Base-by-base conservation (phyloP, 2,888 invertebrate genomes). In the Stenurella melanura region DNA sequence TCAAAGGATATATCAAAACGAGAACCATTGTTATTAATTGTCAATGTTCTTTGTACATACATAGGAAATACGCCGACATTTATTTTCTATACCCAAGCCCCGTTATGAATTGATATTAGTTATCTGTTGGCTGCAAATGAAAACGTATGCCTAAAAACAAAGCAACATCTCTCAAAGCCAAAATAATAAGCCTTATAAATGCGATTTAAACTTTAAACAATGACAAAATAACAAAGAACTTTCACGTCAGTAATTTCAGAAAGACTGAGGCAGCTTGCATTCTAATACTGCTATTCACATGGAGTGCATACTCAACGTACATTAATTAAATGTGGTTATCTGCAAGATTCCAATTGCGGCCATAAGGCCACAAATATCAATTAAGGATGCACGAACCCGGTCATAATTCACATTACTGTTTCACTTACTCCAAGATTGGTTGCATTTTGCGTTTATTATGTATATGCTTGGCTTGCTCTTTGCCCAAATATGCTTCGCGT, bases 261-360 rank as follows among this genome's bases (percentile, higher is more conserved):
- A 80, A 77, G 74, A 76, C 70, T 63, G 74, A 79, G 75, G 76
- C 73, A 78, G 78, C 73, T 57, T 77, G 81, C 78, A 81, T 81
- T 76, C 82, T 80, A 81, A 82, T 81, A 75, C 83, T 73, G 78
- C 78, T 74, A 83, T 82, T 81, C 85, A 84, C 83, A 81, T 81
- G 80, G 83, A 84, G 83, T 84, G 83, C 85, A 84, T 83, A 84
- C 83, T 86, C 83, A 78, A 82, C 84, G 83, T 85, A 86, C 87
- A 89, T 89, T 89, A 89, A 89, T 89, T 89, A 89, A 89, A 89
- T 83, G 87, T 85, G 88, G 88, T 89, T 89, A 89, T 89, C 89
- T 89, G 89, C 89, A 89, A 89, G 89, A 89, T 88, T 89, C 88
- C 88, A 87, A 89, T 88, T 88, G 87, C 87, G 86, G 85, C 85